These are phyloP conservation scores for Solenopsis fugax DNA, from an alignment of 1,140 invertebrate species.

Conservation along the genomic window DNA sequence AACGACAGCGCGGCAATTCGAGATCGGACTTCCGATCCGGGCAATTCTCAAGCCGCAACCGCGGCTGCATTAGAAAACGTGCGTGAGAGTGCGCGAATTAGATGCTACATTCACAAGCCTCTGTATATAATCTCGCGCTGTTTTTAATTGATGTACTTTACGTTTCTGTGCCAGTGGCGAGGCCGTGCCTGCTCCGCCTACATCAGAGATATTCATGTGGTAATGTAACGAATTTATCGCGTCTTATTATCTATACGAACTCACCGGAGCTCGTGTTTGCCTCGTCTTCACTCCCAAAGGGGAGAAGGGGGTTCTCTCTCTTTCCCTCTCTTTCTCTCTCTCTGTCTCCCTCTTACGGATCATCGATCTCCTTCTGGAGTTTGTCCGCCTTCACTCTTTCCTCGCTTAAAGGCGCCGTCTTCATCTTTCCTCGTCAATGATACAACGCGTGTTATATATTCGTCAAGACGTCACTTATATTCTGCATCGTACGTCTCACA, in stretches of 20 bases:
- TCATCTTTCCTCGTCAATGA: constrained; percentile 36
- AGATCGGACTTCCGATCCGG: constrained; percentile 9
- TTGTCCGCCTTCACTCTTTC: constrained; percentile 18
- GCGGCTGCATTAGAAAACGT: constrained; percentile 6
- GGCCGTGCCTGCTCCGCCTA: constrained; percentile 68
- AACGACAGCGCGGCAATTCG: not conserved
- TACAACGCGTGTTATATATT: constrained; percentile 25
- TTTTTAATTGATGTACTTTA: constrained; percentile 54
- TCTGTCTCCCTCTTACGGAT: constrained; percentile 25
- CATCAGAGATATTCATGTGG: constrained; percentile 68
- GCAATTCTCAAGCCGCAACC: not conserved
- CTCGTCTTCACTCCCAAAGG: not conserved
- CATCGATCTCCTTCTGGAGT: constrained; percentile 41
- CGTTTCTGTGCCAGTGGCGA: constrained; percentile 61
- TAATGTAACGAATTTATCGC: constrained; percentile 78
- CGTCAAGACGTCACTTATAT: not conserved
- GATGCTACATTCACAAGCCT: constrained; percentile 38
- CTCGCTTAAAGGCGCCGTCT: constrained; percentile 19
- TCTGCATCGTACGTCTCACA: not conserved
- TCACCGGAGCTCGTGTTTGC: constrained; percentile 57
- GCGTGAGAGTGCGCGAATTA: constrained; percentile 68
- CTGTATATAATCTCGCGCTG: constrained; percentile 47
- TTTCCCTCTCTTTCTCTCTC: not conserved
- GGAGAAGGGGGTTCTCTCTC: not conserved
- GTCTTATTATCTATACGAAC: constrained; percentile 72